These are phyloP conservation scores for Calliphora vomitoria DNA, from an alignment of 2,888 invertebrate genomes.

Conservation along the genomic window DNA sequence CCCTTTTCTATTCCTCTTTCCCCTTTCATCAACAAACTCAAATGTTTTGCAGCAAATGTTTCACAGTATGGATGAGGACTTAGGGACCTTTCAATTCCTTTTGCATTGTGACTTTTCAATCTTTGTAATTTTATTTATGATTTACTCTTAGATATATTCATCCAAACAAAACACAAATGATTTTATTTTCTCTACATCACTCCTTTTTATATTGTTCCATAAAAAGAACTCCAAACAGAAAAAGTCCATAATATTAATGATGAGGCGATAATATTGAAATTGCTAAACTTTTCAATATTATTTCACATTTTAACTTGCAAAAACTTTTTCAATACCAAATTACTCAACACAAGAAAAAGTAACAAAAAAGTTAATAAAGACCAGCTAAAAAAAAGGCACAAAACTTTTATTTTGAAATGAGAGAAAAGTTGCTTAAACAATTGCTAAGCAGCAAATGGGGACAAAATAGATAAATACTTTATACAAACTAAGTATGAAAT, in stretches of 20 bases:
- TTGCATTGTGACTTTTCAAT: too few relatives aligned
- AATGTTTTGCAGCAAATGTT: too few relatives aligned
- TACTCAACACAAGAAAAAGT: slow-evolving; percentile 33
- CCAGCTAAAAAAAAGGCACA: slow-evolving; percentile 43
- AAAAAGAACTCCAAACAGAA: background rate
- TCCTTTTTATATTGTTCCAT: slow-evolving; percentile 30
- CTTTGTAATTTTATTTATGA: background rate
- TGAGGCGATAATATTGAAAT: slow-evolving; percentile 81
- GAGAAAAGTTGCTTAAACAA: slow-evolving; percentile 53
- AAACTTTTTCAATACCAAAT: slow-evolving; percentile 57
- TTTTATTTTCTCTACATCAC: slow-evolving; percentile 13
- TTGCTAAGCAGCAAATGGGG: slow-evolving; percentile 48
- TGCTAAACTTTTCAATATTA: slow-evolving; percentile 78
- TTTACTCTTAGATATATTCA: background rate
- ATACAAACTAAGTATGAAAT: slow-evolving; percentile 66
- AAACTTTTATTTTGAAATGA: slow-evolving; percentile 52
- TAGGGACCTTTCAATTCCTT: too few relatives aligned
- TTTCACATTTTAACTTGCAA: slow-evolving; percentile 62
- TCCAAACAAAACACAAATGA: background rate
- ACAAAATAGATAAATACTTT: slow-evolving; percentile 68
- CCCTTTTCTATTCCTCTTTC: too few relatives aligned
- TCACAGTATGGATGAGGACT: too few relatives aligned
- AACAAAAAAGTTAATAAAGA: slow-evolving; percentile 43
- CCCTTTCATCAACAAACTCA: too few relatives aligned
- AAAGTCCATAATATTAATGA: slow-evolving; percentile 79